phyloP scores from a whole-genome alignment of 37 sponge, comb jelly and placozoan species.

The Dysidea cf. avara region DNA sequence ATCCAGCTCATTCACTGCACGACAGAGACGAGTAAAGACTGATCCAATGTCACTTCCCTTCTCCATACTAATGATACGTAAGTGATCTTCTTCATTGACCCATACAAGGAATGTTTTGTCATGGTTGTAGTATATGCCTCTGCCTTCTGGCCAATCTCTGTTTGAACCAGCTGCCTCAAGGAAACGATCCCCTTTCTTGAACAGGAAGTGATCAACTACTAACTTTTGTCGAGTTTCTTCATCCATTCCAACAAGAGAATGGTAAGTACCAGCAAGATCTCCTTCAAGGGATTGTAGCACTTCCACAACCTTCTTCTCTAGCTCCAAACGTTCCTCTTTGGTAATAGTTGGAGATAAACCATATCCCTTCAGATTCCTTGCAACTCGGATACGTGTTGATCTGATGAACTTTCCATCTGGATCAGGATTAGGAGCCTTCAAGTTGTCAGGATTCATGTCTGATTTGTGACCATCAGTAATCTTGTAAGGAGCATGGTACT shows the following conservation, averaged over 20 bases:
- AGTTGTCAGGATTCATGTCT: slow-evolving; percentile 66
- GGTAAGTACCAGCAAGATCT: slow-evolving; percentile 56
- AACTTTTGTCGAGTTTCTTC: slow-evolving; percentile 58
- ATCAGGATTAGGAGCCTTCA: slow-evolving; percentile 37
- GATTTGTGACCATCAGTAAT: slow-evolving; percentile 60
- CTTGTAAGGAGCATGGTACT: slow-evolving; percentile 62
- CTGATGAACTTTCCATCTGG: slow-evolving; percentile 56
- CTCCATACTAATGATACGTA: slow-evolving; percentile 92
- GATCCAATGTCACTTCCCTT: slow-evolving; percentile 66
- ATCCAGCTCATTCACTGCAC: slow-evolving; percentile 56
- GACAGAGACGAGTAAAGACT: slow-evolving; percentile 66
- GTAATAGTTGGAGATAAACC: slow-evolving; percentile 55
- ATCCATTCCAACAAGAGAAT: slow-evolving; percentile 66
- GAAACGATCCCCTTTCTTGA: slow-evolving; percentile 66
- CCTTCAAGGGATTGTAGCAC: slow-evolving; percentile 44
- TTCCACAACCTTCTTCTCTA: slow-evolving; percentile 46
- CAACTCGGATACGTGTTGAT: slow-evolving; percentile 65
- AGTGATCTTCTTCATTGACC: slow-evolving; percentile 95
- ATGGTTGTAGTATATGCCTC: slow-evolving; percentile 72
- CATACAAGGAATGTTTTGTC: slow-evolving; percentile 78
- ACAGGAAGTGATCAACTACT: slow-evolving; percentile 81
- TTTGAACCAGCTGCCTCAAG: slow-evolving; percentile 69
- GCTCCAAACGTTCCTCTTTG: slow-evolving; percentile 62
- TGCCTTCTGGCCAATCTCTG: slow-evolving; percentile 84
- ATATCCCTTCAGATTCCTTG: slow-evolving; percentile 58